Evolutionary conservation across 2,888 invertebrate species (phyloP), one percentile per base, ranked within the genome.

Genomic region (Lithophane socia): DNA sequence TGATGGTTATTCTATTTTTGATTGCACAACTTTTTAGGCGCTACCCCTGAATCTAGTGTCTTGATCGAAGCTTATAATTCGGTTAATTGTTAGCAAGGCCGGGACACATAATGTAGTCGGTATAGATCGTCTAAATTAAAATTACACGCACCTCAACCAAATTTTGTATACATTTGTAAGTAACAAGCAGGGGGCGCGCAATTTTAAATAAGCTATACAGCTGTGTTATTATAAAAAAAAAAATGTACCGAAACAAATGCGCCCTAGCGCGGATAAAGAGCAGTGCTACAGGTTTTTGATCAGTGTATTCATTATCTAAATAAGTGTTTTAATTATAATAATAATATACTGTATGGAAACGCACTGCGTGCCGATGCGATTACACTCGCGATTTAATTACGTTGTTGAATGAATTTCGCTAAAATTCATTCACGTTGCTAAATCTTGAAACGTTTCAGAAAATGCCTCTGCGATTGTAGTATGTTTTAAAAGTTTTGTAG

Each of bases 361-460:
- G 24, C 47, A 21, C 16, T 73, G 61, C 52, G 1, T 73, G 80
- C 77, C 16, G 8, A 47, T 47, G 80, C 80, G 73, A 80, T 54
- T 52, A 12, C 3, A 29, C 42, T 60, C 2, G 44, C 10, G 37
- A 76, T 75, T 56, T 76, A 24, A 12, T 75, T 61, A 29, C 5
- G 44, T 47, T 58, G 9, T n/a, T 52, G 47, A 74, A 56, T 74
- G n/a, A 42, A 71, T 70, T 70, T 29, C 1, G 29, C 42, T 8
- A 8, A 64, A 64, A n/a, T 42, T 64, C n/a, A 24, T 44, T 47
- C 18, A 66, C 18, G 16, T 58, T 37, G 56, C 56, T 54, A 37
- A 56, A 37, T 29, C 0, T 9, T 4, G 13, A 42, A 52, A 24
- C 21, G 16, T 9, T 47, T 12, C 7, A n/a, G 7, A 42, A 12